phyloP scores from a whole-genome alignment of 2,888 invertebrate genomes.

The Drosophila birchii region DNA sequence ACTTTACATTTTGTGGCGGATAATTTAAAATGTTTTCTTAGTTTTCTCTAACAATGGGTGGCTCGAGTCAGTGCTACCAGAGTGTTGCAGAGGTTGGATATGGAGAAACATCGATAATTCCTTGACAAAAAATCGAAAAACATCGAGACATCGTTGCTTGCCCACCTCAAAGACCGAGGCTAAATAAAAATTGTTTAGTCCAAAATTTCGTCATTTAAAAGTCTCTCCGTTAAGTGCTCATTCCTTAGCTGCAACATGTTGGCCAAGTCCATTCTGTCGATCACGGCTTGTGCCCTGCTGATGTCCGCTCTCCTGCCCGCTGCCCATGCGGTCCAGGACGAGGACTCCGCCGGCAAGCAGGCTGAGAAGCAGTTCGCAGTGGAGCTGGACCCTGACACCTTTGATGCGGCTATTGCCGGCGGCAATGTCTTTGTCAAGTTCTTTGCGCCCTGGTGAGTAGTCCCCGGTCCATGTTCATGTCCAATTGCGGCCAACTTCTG shows the following conservation, averaged over 20 bases:
- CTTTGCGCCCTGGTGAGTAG: conserved; percentile 91
- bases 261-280: conserved; percentile 55
- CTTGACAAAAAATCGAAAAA: too few relatives aligned
- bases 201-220: background rate
- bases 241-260: conserved; percentile 48
- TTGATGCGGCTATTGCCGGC: conserved; percentile 87
- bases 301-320: conserved; percentile 40
- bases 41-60: too few relatives aligned
- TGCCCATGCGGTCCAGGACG: conserved; percentile 38
- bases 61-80: too few relatives aligned
- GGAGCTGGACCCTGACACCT: conserved; percentile 86
- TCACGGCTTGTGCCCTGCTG: conserved; percentile 55
- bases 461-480: background rate
- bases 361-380: conserved; percentile 80
- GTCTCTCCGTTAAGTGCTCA: background rate
- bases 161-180: background rate
- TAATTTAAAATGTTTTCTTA: too few relatives aligned
- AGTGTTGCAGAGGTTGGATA: too few relatives aligned
- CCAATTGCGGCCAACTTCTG: conserved; percentile 15
- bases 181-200: conserved; percentile 2
- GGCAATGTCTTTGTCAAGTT: conserved; percentile 92
- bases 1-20: too few relatives aligned
- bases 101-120: too few relatives aligned
- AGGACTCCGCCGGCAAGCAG: conserved; percentile 40
- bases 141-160: too few relatives aligned